Conservation (phyloP, 1,140 invertebrate species). For the Vollenhovia emeryi region DNA sequence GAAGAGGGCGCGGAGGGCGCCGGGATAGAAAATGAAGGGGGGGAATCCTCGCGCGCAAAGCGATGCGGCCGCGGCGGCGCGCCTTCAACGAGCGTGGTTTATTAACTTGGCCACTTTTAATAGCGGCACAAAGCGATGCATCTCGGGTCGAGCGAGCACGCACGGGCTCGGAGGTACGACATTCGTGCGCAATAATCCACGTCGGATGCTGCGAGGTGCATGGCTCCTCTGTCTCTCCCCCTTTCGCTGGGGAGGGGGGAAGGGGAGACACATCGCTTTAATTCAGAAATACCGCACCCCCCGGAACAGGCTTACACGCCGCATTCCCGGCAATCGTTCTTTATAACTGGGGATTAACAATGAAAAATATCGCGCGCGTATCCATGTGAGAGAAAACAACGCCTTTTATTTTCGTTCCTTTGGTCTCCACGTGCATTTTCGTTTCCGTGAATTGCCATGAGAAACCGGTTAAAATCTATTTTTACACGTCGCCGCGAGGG, state of each 20-base stretch:
- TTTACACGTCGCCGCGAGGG: background rate
- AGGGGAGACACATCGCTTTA: conserved; percentile 39
- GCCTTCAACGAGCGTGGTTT: conserved; percentile 54
- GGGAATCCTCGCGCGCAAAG: background rate
- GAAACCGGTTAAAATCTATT: conserved; percentile 44
- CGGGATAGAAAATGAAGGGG: conserved; percentile 24
- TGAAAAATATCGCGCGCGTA: conserved; percentile 23
- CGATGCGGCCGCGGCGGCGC: background rate
- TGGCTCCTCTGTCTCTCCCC: conserved; percentile 11
- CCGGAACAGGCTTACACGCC: background rate
- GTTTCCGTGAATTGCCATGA: conserved; percentile 13
- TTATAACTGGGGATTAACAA: conserved; percentile 51
- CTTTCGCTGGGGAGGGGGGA: too few relatives aligned
- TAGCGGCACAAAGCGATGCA: conserved; percentile 60
- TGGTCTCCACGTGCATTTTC: background rate
- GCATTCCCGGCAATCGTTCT: conserved; percentile 49
- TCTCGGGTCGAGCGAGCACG: conserved; percentile 29
- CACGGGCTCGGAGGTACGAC: conserved; percentile 53
- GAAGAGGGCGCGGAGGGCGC: background rate
- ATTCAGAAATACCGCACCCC: conserved; percentile 60
- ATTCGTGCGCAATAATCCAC: conserved; percentile 61
- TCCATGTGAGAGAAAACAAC: conserved; percentile 31
- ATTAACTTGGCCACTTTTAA: conserved; percentile 66
- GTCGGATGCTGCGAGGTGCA: conserved; percentile 48
- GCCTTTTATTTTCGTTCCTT: conserved; percentile 6